Conservation (phyloP, 1,140 invertebrate genomes). For the Procambarus virginalis region DNA sequence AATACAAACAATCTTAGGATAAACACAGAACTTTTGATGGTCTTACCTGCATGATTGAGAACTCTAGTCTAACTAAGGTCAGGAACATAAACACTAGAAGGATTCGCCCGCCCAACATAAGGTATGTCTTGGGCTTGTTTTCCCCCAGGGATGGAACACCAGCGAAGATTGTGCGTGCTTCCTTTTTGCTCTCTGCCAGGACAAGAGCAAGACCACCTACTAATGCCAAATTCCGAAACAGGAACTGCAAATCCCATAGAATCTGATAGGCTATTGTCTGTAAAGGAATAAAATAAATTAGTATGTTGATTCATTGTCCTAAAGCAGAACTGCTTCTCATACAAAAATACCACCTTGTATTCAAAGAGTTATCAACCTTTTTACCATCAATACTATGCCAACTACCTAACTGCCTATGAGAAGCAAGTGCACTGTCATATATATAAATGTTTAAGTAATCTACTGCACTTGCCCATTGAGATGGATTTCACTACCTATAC, state of each 20-base stretch:
- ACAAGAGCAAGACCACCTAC: slow-evolving; percentile 96
- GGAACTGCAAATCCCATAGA: slow-evolving; percentile 97
- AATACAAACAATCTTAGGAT: background rate
- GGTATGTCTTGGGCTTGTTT: slow-evolving; percentile 97
- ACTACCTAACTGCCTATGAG: too few relatives aligned
- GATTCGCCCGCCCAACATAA: slow-evolving; percentile 96
- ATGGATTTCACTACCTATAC: too few relatives aligned
- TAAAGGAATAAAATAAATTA: slow-evolving; percentile 69
- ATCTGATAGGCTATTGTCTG: slow-evolving; percentile 98
- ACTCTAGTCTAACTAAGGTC: slow-evolving; percentile 94
- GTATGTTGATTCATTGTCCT: background rate
- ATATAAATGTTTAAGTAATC: too few relatives aligned
- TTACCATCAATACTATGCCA: too few relatives aligned
- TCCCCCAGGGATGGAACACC: slow-evolving; percentile 97
- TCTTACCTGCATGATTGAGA: slow-evolving; percentile 88
- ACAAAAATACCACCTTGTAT: too few relatives aligned
- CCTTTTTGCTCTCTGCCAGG: slow-evolving; percentile 93
- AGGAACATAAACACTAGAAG: slow-evolving; percentile 99
- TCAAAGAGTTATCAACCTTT: too few relatives aligned
- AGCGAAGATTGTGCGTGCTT: slow-evolving; percentile 95
- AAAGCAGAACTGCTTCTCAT: too few relatives aligned
- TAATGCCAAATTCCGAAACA: slow-evolving; percentile 95
- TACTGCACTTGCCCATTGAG: too few relatives aligned
- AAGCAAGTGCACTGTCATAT: too few relatives aligned
- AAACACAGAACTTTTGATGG: background rate